Percentiles rank a stretch among this genome's conserved stretches.
phyloP scores from a whole-genome alignment of 2,113 vertebrate genomes.

The Grallaria varia region DNA sequence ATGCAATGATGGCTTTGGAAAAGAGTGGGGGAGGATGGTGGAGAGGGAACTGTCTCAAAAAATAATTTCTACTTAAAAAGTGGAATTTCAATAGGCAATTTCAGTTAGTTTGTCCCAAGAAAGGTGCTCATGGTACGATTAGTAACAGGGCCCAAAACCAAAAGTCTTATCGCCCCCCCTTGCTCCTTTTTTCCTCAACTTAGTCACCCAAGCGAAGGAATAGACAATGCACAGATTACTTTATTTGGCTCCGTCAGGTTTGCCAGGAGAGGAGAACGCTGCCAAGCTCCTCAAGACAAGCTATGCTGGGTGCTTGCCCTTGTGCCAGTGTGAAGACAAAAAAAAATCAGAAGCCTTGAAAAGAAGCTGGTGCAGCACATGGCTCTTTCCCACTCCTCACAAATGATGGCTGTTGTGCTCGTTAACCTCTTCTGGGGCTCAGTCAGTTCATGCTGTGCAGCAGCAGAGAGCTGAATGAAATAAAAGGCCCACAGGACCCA shows the following conservation, averaged over 20 bases:
- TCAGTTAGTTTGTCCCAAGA: background rate
- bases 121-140: background rate
- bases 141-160: background rate
- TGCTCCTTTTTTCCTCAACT: background rate
- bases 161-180: background rate
- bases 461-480: constrained; percentile 73
- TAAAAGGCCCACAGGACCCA: constrained; percentile 72
- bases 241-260: constrained; percentile 21
- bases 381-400: constrained; percentile 95
- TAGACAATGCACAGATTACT: constrained; percentile 49
- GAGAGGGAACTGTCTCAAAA: background rate
- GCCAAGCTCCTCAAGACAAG: constrained; percentile 63
- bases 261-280: constrained; percentile 36
- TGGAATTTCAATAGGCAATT: background rate
- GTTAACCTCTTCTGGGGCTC: constrained; percentile 85
- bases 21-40: background rate
- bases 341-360: constrained; percentile 64
- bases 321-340: constrained; percentile 71
- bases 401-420: constrained; percentile 90
- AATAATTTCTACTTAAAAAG: constrained; percentile 14
- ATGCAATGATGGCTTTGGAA: constrained; percentile 31
- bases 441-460: constrained; percentile 84
- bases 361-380: constrained; percentile 85
- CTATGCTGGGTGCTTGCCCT: constrained; percentile 71
- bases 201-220: constrained; percentile 37